Evolutionary conservation across 2,113 vertebrate species (phyloP), one percentile per base, ranked within the genome.

Genomic region (Falco punctatus): DNA sequence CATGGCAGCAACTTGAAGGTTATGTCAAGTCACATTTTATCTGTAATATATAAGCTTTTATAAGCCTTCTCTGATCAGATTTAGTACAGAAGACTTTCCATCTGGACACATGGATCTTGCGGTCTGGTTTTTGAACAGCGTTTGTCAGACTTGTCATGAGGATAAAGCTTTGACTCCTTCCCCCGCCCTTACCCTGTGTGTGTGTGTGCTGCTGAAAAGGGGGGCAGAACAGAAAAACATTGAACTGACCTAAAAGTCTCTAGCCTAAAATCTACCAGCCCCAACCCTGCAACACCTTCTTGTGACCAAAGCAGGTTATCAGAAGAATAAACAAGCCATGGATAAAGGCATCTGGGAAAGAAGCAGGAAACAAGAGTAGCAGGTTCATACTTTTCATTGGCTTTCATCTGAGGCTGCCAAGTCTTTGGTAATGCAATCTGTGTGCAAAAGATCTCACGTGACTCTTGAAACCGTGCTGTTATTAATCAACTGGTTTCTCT

Each of bases 241-340:
- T 21, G 42, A 71, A 57, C 46, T 51, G 2, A 23, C 58, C 19
- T 74, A 12, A 33, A 67, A 73, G 16, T 52, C 4, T 62, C 1
- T 74, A 28, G 22, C 14, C 6, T 62, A 59, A 85, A 74, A 26
- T 24, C 13, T 85, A 5, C 7, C 11, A 32, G n/a, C 17, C 21
- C 5, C 1, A 77, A 16, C 2, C 6, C 4, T 6, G 9, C 3
- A 46, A 8, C 3, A 49, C 3, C n/a, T 26, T 59, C 10, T 65
- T 2, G 6, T 58, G 23, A 11, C n/a, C 3, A 5, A 27, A 40
- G 16, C 4, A 58, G 30, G 2, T 38, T 91, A 33, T 1, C 17
- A 24, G 19, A 20, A 69, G 22, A 86, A 54, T 30, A 51, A 73
- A 44, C 1, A 73, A 82, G 19, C 9, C 1, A 5, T 2, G 0